Conservation (phyloP, 2,797 vertebrate genomes). For the Leptoclinus maculatus region DNA sequence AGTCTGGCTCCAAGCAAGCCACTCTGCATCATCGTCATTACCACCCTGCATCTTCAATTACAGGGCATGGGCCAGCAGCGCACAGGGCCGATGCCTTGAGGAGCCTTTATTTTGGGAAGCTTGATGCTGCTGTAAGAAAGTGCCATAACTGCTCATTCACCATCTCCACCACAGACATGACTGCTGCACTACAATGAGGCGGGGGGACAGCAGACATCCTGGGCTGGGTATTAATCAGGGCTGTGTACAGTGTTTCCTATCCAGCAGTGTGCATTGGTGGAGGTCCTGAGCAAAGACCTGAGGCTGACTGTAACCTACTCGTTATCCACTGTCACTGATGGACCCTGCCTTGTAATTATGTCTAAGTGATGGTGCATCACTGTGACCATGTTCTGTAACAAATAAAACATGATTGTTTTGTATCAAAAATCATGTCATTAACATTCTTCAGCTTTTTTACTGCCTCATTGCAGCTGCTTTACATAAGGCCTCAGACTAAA, state of each 20-base stretch:
- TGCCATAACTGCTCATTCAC: conserved; percentile 59
- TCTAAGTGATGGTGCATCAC: conserved; percentile 43
- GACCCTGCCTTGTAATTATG: conserved; percentile 70
- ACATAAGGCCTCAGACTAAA: conserved; percentile 3
- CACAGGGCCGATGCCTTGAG: conserved; percentile 53
- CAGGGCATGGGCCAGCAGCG: conserved; percentile 68
- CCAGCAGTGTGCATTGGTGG: conserved; percentile 54
- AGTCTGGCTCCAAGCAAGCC: conserved; percentile 74
- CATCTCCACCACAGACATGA: conserved; percentile 63
- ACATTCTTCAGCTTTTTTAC: conserved; percentile 56
- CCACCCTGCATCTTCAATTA: conserved; percentile 81
- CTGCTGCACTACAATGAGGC: conserved; percentile 47
- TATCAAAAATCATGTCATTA: conserved; percentile 53
- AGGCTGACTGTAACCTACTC: conserved; percentile 55
- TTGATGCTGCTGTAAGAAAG: conserved; percentile 62
- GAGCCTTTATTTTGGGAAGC: conserved; percentile 73
- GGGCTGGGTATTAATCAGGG: conserved; percentile 63
- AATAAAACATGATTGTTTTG: conserved; percentile 51
- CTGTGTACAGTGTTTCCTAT: conserved; percentile 51
- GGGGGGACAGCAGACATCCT: conserved; percentile 54
- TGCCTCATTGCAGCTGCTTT: conserved; percentile 22
- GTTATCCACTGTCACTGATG: conserved; percentile 66
- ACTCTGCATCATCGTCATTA: conserved; percentile 76
- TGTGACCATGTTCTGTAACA: conserved; percentile 49
- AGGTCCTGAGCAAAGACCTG: conserved; percentile 61